A percentile compares a stretch with the other conserved stretches of the same genome.
Conservation (phyloP, 2,888 invertebrate genomes). For the Trissoscelio sp. region DNA sequence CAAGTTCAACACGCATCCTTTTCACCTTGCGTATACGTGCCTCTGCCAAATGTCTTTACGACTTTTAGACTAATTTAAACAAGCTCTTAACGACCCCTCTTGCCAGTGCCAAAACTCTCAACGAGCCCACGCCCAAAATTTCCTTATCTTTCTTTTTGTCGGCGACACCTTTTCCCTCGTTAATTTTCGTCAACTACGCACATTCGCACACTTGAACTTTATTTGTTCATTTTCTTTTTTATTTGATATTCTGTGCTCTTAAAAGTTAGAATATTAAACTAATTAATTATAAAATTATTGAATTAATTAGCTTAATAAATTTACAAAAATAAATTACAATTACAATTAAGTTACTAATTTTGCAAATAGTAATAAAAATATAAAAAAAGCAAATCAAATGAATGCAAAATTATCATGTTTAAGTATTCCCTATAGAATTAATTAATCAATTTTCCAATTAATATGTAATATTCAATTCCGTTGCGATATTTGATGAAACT, state of each 20-base stretch:
- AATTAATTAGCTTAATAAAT: no score
- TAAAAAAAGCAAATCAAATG: no score
- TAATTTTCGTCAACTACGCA: conserved; percentile 48
- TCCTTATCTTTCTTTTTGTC: conserved; percentile 50
- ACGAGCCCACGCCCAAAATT: conserved; percentile 21
- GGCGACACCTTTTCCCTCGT: conserved; percentile 32
- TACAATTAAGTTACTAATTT: no score
- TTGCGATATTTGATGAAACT: not conserved
- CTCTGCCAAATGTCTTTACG: conserved; percentile 61
- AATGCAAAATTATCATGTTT: no score
- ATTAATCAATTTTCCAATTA: not conserved
- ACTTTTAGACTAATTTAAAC: conserved; percentile 66
- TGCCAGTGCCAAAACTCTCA: conserved; percentile 43
- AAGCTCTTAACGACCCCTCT: conserved; percentile 62
- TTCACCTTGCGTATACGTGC: conserved; percentile 33
- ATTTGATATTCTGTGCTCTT: not conserved
- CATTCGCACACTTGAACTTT: not conserved
- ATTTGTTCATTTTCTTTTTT: not conserved
- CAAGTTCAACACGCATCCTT: conserved; percentile 29
- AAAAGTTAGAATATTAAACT: not conserved
- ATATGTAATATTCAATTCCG: not conserved
- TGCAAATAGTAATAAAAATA: no score
- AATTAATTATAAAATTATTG: no score
- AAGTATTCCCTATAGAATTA: no score
- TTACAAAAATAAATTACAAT: no score